Evolutionary conservation across 2,113 vertebrate species (phyloP).

Genomic region (Chelonoidis abingdonii): DNA sequence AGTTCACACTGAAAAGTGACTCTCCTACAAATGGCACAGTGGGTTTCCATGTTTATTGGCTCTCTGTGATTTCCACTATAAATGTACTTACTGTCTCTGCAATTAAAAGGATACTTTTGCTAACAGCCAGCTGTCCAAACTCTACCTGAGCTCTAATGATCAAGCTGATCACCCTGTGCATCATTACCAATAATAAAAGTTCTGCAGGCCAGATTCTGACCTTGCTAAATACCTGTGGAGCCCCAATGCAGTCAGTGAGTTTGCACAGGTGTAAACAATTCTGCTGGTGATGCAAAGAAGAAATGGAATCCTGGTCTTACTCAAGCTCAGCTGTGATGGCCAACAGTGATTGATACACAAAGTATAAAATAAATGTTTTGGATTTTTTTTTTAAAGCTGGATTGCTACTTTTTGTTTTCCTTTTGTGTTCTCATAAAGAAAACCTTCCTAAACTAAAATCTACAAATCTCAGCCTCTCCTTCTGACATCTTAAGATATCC

Average conservation of each 20-base stretch:
- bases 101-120: neutral
- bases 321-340: neutral
- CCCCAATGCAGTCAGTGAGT: slow-evolving; percentile 32
- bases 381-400: neutral
- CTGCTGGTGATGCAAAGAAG: neutral
- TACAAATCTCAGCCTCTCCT: neutral
- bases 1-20: neutral
- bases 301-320: neutral
- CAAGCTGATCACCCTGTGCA: neutral
- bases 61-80: neutral
- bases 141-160: neutral
- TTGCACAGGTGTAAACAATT: neutral
- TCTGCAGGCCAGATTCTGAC: neutral
- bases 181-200: slow-evolving; percentile 14
- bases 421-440: neutral
- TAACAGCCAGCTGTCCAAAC: neutral
- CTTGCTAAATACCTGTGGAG: neutral
- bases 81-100: neutral
- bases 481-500: neutral
- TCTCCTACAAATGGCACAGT: neutral
- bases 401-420: neutral
- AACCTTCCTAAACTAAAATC: neutral
- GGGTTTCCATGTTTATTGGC: neutral
- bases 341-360: neutral
- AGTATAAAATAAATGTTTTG: neutral